Evolutionary conservation across 53 echinoderm and acorn worm genomes (phyloP).

Genomic region (Mesocentrotus franciscanus): DNA sequence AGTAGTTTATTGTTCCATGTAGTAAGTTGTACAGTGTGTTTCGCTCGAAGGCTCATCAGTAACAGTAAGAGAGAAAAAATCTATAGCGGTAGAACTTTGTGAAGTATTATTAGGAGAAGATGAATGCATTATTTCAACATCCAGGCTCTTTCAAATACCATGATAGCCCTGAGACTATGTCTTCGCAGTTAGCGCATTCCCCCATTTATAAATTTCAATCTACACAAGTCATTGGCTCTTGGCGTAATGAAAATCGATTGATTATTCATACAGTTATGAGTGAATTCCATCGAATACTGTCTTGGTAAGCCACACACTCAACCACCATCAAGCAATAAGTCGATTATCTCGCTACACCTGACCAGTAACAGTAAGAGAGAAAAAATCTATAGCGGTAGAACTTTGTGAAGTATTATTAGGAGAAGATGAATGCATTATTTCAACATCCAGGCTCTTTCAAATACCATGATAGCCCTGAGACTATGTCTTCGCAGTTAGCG

Average conservation of each 20-base stretch:
- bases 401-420: neutral
- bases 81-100: neutral
- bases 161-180: no score
- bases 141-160: no score
- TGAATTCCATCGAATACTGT: neutral
- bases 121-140: neutral
- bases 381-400: neutral
- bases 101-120: neutral
- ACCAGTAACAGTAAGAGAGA: neutral
- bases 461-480: no score
- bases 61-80: neutral
- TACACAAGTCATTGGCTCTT: neutral
- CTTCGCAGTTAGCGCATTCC: no score
- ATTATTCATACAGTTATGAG: conserved; percentile 3
- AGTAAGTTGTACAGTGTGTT: no score
- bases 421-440: neutral
- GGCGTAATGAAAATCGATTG: neutral
- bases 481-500: no score
- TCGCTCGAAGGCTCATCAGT: neutral
- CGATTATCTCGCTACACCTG: no score
- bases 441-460: no score
- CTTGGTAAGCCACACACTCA: neutral
- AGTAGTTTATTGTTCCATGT: no score
- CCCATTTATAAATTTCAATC: neutral
- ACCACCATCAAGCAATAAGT: neutral